These are phyloP conservation scores for Camelus dromedarius DNA, from an alignment of 2,113 vertebrate genomes.

Conservation along the genomic window DNA sequence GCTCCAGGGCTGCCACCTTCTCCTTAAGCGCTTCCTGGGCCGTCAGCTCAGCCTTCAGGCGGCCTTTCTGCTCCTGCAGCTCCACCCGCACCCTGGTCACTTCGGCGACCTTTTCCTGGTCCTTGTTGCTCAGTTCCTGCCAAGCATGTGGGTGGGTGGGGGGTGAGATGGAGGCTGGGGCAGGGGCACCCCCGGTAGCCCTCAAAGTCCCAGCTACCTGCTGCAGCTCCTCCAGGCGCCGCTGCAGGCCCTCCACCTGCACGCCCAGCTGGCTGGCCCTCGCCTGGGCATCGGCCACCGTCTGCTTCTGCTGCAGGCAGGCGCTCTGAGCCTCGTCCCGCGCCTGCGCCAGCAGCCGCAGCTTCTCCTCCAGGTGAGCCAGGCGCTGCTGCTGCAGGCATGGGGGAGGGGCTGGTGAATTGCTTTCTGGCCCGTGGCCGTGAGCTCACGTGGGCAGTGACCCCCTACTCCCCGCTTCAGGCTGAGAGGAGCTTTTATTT, in stretches of 20 bases:
- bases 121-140: constrained; percentile 93
- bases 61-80: constrained; percentile 94
- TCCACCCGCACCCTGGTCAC: constrained; percentile 93
- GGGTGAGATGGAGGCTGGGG: background rate
- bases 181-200: background rate
- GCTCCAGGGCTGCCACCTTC: constrained; percentile 93
- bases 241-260: constrained; percentile 89
- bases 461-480: background rate
- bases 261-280: constrained; percentile 89
- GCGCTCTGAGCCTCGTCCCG: constrained; percentile 92
- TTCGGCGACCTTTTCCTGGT: constrained; percentile 94
- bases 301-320: constrained; percentile 93
- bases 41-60: constrained; percentile 91
- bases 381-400: constrained; percentile 90
- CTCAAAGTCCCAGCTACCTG: constrained; percentile 86
- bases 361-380: constrained; percentile 93
- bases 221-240: constrained; percentile 92
- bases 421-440: background rate
- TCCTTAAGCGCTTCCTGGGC: constrained; percentile 92
- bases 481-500: too few relatives aligned
- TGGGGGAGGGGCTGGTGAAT: background rate
- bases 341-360: constrained; percentile 88
- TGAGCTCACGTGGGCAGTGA: background rate
- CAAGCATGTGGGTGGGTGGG: background rate
- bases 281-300: constrained; percentile 90